Conservation (phyloP, 1,140 invertebrate genomes). For the Marisa cornuarietis region DNA sequence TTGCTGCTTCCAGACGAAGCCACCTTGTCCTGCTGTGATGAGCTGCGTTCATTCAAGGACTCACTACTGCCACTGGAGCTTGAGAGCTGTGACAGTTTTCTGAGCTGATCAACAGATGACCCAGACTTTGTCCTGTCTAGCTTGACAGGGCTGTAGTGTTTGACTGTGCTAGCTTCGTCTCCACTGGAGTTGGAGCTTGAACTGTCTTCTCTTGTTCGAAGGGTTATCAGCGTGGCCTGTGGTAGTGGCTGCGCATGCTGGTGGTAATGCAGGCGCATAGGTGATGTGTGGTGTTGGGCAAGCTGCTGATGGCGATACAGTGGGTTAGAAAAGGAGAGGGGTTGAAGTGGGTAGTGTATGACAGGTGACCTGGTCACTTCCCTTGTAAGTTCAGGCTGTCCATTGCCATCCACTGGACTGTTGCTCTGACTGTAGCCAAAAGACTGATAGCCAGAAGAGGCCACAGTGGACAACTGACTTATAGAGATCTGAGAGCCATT, state of each 20-base stretch:
- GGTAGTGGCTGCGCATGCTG: background rate
- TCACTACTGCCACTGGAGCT: slow-evolving; percentile 46
- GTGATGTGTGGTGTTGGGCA: slow-evolving; percentile 21
- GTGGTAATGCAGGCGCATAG: slow-evolving; percentile 1
- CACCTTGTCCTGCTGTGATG: slow-evolving; percentile 14
- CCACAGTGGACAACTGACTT: slow-evolving; percentile 82
- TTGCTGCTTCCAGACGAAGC: background rate
- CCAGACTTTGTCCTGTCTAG: slow-evolving; percentile 21
- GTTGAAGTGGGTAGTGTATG: slow-evolving; percentile 64
- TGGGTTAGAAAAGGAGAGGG: slow-evolving; percentile 87
- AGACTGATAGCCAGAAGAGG: slow-evolving; percentile 89
- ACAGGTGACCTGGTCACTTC: slow-evolving; percentile 47
- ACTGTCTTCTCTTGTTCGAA: slow-evolving; percentile 32
- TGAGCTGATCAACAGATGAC: slow-evolving; percentile 37
- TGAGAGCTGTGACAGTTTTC: slow-evolving; percentile 55
- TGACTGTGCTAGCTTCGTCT: slow-evolving; percentile 44
- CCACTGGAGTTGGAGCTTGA: slow-evolving; percentile 46
- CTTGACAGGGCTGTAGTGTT: slow-evolving; percentile 47
- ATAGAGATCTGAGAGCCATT: slow-evolving; percentile 69
- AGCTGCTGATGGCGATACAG: slow-evolving; percentile 72
- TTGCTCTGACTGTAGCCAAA: slow-evolving; percentile 90
- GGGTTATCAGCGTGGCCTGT: background rate
- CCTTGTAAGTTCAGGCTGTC: slow-evolving; percentile 26
- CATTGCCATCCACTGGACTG: slow-evolving; percentile 75
- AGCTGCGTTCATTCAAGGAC: slow-evolving; percentile 12